Conservation (phyloP, 1,140 invertebrate species). For the Stegodyphus mimosarum region DNA sequence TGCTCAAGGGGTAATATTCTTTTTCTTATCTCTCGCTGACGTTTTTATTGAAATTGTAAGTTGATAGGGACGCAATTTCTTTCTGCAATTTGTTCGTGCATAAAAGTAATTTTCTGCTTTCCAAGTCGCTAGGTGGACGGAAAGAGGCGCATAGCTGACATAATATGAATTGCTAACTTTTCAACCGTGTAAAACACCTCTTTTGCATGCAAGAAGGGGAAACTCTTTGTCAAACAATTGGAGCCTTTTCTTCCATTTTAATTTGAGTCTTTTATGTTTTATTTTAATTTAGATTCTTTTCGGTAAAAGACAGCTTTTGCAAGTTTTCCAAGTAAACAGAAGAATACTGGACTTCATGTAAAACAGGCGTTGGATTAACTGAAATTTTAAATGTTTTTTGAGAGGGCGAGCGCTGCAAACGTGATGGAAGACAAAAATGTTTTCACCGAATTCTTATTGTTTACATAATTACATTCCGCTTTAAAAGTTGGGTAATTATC, state of each 20-base stretch:
- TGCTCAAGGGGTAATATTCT: neutral
- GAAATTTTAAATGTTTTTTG: neutral
- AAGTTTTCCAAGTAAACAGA: neutral
- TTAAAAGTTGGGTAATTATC: no score
- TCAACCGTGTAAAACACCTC: no score
- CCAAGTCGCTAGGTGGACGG: neutral
- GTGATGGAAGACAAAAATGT: neutral
- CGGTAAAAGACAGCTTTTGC: neutral
- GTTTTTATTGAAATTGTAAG: neutral
- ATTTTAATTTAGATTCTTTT: neutral
- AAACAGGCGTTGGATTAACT: neutral
- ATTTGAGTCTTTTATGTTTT: neutral
- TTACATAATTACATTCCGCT: neutral
- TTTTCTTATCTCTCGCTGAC: neutral
- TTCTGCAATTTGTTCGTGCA: conserved; percentile 3
- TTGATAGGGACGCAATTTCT: neutral
- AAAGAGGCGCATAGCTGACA: no score
- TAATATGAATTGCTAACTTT: no score
- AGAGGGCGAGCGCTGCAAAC: neutral
- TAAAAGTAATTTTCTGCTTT: conserved; percentile 32
- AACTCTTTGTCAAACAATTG: neutral
- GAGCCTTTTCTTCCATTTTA: conserved; percentile 9
- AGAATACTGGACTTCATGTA: neutral
- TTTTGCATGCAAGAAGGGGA: neutral
- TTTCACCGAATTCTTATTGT: neutral